A percentile compares a stretch with the other conserved stretches of the same genome.
phyloP scores from a whole-genome alignment of 2,888 invertebrate genomes.

The Ennomos erosarius region DNA sequence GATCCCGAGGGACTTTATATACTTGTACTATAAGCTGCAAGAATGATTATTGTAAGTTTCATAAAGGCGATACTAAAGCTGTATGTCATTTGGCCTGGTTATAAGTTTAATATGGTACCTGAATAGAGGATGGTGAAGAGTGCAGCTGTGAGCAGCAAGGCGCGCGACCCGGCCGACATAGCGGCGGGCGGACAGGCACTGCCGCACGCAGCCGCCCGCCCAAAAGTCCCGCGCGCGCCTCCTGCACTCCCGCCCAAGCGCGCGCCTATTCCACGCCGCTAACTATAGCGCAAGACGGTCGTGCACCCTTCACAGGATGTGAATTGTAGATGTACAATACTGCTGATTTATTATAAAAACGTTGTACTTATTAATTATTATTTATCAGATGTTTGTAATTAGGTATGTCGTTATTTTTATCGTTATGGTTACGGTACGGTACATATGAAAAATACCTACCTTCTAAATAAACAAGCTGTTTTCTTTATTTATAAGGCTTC shows the following conservation, averaged over 20 bases:
- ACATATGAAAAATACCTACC: too few relatives aligned
- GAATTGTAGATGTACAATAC: slow-evolving; percentile 9
- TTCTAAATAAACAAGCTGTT: too few relatives aligned
- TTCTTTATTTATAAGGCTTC: too few relatives aligned
- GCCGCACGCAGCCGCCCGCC: slow-evolving; percentile 61
- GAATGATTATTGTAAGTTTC: too few relatives aligned
- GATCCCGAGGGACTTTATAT: slow-evolving; percentile 6
- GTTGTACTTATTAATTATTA: slow-evolving; percentile 7
- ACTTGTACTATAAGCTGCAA: neutral
- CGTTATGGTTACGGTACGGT: too few relatives aligned
- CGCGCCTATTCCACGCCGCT: slow-evolving; percentile 18
- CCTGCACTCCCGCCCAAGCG: slow-evolving; percentile 45
- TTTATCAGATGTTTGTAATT: slow-evolving; percentile 5
- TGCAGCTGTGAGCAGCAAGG: slow-evolving; percentile 63
- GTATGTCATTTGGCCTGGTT: slow-evolving; percentile 9
- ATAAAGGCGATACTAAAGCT: neutral
- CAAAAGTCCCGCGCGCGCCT: slow-evolving; percentile 41
- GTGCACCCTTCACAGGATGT: slow-evolving; percentile 10
- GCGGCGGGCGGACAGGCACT: slow-evolving; percentile 71
- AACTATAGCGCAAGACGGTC: slow-evolving; percentile 10
- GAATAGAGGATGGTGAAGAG: slow-evolving; percentile 76
- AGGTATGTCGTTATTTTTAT: neutral
- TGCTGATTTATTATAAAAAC: slow-evolving; percentile 9
- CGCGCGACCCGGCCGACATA: slow-evolving; percentile 80
- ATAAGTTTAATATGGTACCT: slow-evolving; percentile 58